Conservation (phyloP, 2,888 invertebrate genomes). For the Cephalotes varians region DNA sequence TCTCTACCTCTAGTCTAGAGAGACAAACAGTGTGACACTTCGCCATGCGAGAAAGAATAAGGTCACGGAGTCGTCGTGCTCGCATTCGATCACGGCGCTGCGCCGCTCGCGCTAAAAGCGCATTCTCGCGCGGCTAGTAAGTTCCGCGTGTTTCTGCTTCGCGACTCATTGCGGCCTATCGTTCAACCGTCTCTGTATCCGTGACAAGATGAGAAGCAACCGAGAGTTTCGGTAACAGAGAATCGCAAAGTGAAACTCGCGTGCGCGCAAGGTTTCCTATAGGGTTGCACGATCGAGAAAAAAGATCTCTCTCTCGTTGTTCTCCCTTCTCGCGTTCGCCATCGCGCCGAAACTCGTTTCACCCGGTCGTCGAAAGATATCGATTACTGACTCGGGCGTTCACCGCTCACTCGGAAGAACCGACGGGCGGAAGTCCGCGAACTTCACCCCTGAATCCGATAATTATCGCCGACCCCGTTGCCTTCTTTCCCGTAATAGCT, state of each 20-base stretch:
- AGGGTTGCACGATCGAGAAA: constrained; percentile 75
- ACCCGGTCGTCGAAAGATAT: constrained; percentile 68
- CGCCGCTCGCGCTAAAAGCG: constrained; percentile 56
- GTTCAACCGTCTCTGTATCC: constrained; percentile 27
- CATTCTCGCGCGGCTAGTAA: constrained; percentile 47
- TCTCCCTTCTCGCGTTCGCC: constrained; percentile 58
- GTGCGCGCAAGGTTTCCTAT: constrained; percentile 76
- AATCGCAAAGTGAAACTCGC: constrained; percentile 79
- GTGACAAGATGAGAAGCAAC: constrained; percentile 61
- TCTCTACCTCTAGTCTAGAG: constrained; percentile 59
- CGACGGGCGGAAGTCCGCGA: constrained; percentile 69
- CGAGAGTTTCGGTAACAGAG: constrained; percentile 71
- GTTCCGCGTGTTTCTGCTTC: not conserved
- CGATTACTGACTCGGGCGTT: constrained; percentile 70
- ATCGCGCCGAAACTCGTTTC: constrained; percentile 71
- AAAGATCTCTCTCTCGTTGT: not conserved
- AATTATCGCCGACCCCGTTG: constrained; percentile 38
- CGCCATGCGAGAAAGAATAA: constrained; percentile 66
- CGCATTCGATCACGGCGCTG: constrained; percentile 62
- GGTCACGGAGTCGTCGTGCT: constrained; percentile 58
- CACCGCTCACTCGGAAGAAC: constrained; percentile 63
- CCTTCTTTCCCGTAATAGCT: constrained; percentile 9
- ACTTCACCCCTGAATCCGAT: constrained; percentile 57
- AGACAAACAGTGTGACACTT: constrained; percentile 72
- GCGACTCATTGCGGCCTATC: constrained; percentile 7